Evolutionary conservation across 2,797 vertebrate genomes (phyloP).

Genomic region (Muscicapa comitata): DNA sequence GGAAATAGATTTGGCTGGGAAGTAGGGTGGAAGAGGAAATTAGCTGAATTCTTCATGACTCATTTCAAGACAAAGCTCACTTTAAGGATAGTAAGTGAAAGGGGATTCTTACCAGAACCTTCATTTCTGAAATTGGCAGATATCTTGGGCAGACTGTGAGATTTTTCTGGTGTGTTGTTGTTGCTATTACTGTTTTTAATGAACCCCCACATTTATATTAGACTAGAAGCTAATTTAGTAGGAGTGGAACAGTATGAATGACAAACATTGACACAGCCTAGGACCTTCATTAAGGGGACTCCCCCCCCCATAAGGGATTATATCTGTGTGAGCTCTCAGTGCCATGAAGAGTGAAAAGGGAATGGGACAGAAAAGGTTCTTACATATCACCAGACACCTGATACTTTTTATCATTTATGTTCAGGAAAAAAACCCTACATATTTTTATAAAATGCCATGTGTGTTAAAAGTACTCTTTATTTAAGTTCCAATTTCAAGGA

Average conservation of each 20-base stretch:
- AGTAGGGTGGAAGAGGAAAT: neutral
- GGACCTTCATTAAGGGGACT: neutral
- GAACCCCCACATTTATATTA: neutral
- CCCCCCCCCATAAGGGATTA: neutral
- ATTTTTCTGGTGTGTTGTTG: neutral
- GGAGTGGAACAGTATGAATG: neutral
- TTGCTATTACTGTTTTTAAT: neutral
- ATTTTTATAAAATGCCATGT: neutral
- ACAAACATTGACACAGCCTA: neutral
- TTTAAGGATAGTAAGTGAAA: neutral
- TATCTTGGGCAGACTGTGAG: neutral
- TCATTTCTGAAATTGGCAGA: neutral
- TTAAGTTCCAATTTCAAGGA: neutral
- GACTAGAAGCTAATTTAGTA: neutral
- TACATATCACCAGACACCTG: neutral
- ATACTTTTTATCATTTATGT: neutral
- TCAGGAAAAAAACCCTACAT: rapidly evolving
- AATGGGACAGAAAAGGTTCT: neutral
- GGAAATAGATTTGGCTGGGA: neutral
- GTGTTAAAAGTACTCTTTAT: neutral
- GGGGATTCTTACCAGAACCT: neutral
- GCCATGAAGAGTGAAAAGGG: neutral
- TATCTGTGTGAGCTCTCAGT: neutral
- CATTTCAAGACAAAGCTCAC: neutral
- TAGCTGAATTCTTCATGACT: neutral